Percentiles rank a stretch among this genome's conserved stretches.
Conservation (phyloP, 2,797 vertebrate genomes). For the Paramormyrops hopkinsi region DNA sequence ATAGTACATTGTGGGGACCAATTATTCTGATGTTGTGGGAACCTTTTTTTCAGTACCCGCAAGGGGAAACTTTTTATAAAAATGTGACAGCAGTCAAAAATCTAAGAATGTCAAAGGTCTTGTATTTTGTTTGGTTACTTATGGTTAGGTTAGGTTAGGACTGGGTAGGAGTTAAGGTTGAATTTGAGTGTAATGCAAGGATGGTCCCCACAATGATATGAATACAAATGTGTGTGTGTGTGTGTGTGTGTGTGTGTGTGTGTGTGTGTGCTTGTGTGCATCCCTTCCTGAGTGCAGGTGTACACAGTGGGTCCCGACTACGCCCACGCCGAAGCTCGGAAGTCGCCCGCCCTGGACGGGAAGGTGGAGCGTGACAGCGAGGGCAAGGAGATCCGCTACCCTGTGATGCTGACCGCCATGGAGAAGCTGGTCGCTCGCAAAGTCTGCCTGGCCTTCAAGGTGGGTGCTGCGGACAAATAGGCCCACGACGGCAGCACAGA, state of each 20-base stretch:
- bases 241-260: not conserved
- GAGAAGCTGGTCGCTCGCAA: constrained; percentile 96
- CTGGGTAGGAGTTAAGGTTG: not conserved
- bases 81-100: not conserved
- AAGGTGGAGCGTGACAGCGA: constrained; percentile 97
- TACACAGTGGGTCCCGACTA: constrained; percentile 98
- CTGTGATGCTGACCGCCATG: constrained; percentile 97
- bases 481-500: not conserved
- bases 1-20: not conserved
- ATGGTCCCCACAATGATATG: not conserved
- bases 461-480: constrained; percentile 33
- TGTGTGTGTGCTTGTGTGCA: not conserved
- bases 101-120: no score
- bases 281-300: constrained; percentile 63
- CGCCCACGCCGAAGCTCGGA: constrained; percentile 93
- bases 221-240: not conserved
- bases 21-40: not conserved
- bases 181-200: no score
- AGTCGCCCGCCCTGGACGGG: constrained; percentile 92
- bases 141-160: not conserved
- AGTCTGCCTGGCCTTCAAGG: constrained; percentile 96
- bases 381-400: constrained; percentile 96
- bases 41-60: not conserved
- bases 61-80: not conserved
- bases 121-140: not conserved